Evolutionary conservation across 2,888 invertebrate species (phyloP).

Genomic region (Pimpla rufipes): DNA sequence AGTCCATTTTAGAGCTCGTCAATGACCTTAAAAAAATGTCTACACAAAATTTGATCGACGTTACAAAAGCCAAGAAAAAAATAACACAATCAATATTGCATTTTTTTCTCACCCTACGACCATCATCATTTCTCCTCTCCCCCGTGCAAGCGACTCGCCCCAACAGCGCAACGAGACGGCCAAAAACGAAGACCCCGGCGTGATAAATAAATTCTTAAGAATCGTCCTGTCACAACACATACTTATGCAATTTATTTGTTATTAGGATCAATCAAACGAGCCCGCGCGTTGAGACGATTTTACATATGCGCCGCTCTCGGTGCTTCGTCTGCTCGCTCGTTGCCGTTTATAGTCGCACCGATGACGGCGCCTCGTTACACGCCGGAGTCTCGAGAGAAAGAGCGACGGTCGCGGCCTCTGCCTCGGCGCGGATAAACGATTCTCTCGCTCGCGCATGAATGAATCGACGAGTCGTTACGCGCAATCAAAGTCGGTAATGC

Average conservation of each 20-base stretch:
- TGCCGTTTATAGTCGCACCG: conserved; percentile 59
- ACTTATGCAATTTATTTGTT: conserved; percentile 30
- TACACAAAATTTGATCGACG: too few species aligned
- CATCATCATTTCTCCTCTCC: too few species aligned
- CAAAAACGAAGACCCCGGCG: too few species aligned
- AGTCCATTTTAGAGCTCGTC: too few species aligned
- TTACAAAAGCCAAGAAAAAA: too few species aligned
- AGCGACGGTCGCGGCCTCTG: background rate
- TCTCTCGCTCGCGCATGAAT: conserved; percentile 67
- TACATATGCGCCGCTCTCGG: background rate
- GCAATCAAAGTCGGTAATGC: conserved; percentile 69
- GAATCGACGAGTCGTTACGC: conserved; percentile 67
- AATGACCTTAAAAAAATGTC: too few species aligned
- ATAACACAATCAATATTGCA: too few species aligned
- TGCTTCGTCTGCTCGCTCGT: conserved; percentile 26
- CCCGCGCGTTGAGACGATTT: conserved; percentile 20
- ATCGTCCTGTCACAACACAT: conserved; percentile 21
- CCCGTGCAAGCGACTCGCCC: too few species aligned
- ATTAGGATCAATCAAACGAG: conserved; percentile 27
- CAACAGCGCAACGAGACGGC: background rate
- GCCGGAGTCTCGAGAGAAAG: background rate
- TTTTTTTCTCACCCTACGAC: too few species aligned
- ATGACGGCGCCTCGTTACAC: conserved; percentile 52
- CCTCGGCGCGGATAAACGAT: conserved; percentile 20
- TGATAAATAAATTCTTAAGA: conserved; percentile 7